These are phyloP conservation scores for Agelastica alni DNA, from an alignment of 2,888 invertebrate genomes.

Conservation along the genomic window DNA sequence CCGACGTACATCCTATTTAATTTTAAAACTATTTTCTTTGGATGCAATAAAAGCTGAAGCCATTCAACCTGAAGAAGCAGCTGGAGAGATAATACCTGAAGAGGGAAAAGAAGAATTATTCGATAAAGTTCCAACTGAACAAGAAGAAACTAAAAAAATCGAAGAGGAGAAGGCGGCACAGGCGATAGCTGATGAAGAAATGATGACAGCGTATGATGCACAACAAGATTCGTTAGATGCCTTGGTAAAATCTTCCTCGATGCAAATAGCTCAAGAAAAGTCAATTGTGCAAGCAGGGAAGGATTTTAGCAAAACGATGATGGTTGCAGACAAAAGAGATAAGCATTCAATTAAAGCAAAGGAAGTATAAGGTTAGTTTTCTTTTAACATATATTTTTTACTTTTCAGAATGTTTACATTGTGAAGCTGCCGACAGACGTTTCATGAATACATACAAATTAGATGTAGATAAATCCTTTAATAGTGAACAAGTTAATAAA, in stretches of 20 bases:
- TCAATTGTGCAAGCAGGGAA: not conserved
- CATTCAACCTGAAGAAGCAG: too few species aligned
- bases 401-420: too few species aligned
- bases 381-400: too few species aligned
- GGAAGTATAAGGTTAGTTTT: slow-evolving; percentile 8
- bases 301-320: not conserved
- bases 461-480: slow-evolving; percentile 66
- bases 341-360: not conserved
- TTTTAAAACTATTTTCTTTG: too few species aligned
- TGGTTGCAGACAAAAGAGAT: not conserved
- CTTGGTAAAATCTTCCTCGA: slow-evolving; percentile 2
- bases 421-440: slow-evolving; percentile 37
- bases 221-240: not conserved
- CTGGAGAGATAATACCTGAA: too few species aligned
- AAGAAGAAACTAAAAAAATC: not conserved
- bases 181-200: not conserved
- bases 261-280: not conserved
- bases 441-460: slow-evolving; percentile 70
- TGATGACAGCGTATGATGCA: not conserved
- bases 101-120: not conserved
- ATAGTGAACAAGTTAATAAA: slow-evolving; percentile 63
- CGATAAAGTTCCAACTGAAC: not conserved
- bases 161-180: not conserved
- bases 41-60: too few species aligned
- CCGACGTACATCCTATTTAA: too few species aligned